Conservation (phyloP, 2,797 vertebrate genomes). For the Lacerta viridis region DNA sequence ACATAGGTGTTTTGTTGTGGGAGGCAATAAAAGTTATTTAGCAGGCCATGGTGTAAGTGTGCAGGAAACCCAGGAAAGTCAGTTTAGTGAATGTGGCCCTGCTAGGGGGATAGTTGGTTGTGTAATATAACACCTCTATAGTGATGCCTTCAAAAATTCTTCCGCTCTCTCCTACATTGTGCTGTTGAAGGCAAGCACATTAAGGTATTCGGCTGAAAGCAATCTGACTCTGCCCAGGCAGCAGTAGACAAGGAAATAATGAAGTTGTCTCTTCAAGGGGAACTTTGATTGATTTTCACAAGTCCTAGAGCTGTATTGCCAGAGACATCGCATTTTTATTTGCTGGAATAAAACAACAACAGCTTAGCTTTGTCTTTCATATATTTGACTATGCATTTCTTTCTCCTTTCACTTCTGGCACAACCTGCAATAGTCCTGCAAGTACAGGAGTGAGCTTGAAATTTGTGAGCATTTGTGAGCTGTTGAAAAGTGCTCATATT, state of each 20-base stretch:
- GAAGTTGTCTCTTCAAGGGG: neutral
- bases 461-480: neutral
- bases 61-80: neutral
- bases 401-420: neutral
- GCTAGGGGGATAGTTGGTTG: neutral
- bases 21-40: fast-evolving
- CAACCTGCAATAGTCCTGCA: neutral
- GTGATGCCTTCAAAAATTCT: fast-evolving
- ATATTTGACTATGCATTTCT: neutral
- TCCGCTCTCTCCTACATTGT: fast-evolving
- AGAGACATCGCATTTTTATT: conserved; percentile 55
- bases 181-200: neutral
- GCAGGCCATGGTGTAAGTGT: fast-evolving
- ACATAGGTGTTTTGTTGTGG: neutral
- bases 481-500: neutral
- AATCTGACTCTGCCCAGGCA: neutral
- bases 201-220: conserved; percentile 17
- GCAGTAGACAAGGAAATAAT: neutral
- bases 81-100: neutral
- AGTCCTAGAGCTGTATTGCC: neutral
- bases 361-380: conserved; percentile 6
- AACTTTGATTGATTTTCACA: conserved; percentile 25
- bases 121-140: fast-evolving
- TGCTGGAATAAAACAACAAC: neutral
- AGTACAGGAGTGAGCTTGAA: neutral